A percentile compares a stretch with the other conserved stretches of the same genome.
Conservation (phyloP, 2,888 invertebrate species). For the Beris morrisii region DNA sequence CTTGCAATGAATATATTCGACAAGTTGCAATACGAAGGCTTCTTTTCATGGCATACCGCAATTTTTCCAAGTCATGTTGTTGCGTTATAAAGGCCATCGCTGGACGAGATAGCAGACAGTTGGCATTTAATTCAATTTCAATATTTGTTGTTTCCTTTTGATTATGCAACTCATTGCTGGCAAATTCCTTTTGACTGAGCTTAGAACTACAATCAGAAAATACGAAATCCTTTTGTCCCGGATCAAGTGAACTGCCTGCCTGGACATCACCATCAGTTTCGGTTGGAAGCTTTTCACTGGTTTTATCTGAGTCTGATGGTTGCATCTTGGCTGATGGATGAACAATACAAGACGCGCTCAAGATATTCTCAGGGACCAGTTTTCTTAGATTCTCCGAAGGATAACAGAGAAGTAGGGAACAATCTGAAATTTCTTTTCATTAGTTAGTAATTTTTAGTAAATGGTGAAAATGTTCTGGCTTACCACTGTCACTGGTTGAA, state of each 20-base stretch:
- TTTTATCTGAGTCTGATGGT: conserved; percentile 41
- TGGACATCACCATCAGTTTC: neutral
- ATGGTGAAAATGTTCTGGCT: conserved; percentile 23
- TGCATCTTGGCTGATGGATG: conserved; percentile 51
- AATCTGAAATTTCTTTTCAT: conserved; percentile 43
- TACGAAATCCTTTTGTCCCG: conserved; percentile 1
- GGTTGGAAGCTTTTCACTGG: conserved; percentile 49
- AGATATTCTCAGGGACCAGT: conserved; percentile 68
- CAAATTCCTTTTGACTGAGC: conserved; percentile 28
- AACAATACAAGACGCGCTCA: conserved; percentile 50
- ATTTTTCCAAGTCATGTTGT: conserved; percentile 79
- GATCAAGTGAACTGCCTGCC: conserved; percentile 1
- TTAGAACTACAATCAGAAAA: conserved; percentile 37
- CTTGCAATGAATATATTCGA: conserved; percentile 87
- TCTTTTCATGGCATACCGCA: conserved; percentile 85
- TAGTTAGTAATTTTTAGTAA: neutral
- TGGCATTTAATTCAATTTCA: conserved; percentile 46
- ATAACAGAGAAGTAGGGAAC: conserved; percentile 70
- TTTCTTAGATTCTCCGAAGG: conserved; percentile 86
- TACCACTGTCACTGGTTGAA: conserved; percentile 64
- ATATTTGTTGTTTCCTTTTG: conserved; percentile 38
- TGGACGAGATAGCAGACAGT: conserved; percentile 61
- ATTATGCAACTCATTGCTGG: conserved; percentile 28
- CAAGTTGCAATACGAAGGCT: conserved; percentile 79
- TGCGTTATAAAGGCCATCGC: conserved; percentile 86